Percentiles rank a stretch among this genome's conserved stretches.
Conservation (phyloP, 2,113 vertebrate species). For the Globicephala melas region DNA sequence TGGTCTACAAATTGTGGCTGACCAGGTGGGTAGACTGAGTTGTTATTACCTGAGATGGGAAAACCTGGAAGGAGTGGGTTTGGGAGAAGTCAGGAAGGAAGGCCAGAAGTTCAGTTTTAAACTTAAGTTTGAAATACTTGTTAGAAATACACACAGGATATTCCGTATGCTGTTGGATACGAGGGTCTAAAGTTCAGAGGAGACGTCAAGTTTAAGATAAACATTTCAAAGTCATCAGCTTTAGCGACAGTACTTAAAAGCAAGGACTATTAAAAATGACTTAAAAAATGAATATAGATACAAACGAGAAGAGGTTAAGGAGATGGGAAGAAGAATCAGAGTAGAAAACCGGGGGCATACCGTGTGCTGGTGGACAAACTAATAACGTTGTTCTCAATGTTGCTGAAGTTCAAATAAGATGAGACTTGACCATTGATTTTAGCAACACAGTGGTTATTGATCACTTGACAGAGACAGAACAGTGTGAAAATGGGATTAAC, state of each 20-base stretch:
- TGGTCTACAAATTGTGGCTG: neutral
- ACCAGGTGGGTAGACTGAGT: neutral
- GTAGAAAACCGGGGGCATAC: neutral
- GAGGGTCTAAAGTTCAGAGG: neutral
- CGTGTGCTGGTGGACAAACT: neutral
- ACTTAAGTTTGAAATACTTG: neutral
- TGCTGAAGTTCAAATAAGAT: neutral
- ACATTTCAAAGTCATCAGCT: neutral
- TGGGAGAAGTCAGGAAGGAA: neutral
- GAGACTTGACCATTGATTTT: neutral
- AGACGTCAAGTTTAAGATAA: neutral
- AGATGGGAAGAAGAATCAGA: neutral
- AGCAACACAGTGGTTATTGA: neutral
- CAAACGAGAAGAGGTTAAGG: neutral
- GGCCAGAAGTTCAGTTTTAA: neutral
- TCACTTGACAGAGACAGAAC: neutral
- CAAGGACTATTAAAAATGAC: neutral
- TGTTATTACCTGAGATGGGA: neutral
- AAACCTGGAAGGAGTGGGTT: neutral
- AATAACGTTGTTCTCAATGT: no score
- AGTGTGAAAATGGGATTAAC: neutral
- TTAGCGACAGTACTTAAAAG: neutral
- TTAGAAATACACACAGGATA: neutral
- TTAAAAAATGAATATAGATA: neutral
- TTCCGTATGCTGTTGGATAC: no score